A percentile compares a stretch with the other conserved stretches of the same genome.
Evolutionary conservation across 1,140 invertebrate genomes (phyloP).

Genomic region (Drosophila hydei): DNA sequence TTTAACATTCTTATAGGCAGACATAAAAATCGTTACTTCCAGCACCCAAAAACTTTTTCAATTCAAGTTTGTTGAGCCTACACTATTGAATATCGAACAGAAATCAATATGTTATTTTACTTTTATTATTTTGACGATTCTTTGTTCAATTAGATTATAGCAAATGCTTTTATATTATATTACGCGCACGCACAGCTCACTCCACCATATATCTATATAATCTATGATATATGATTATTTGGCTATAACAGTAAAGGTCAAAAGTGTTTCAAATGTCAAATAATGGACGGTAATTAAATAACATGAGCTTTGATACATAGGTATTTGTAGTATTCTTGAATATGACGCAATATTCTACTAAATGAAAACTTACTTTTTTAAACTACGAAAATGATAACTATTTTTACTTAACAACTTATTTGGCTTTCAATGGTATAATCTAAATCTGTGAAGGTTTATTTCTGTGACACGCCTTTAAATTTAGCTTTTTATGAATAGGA

Average conservation of each 20-base stretch:
- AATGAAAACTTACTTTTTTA: conserved; percentile 4
- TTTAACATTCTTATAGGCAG: conserved; percentile 9
- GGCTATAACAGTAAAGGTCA: conserved; percentile 21
- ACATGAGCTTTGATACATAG: neutral
- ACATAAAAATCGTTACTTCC: neutral
- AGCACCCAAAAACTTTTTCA: conserved; percentile 32
- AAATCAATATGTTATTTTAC: conserved; percentile 63
- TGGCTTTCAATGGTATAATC: conserved; percentile 25
- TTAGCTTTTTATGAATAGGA: conserved; percentile 11
- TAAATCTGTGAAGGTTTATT: conserved; percentile 16
- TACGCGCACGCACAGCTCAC: neutral
- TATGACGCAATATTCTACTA: conserved; percentile 20
- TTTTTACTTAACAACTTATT: conserved; percentile 35
- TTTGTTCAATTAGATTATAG: neutral
- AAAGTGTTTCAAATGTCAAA: neutral
- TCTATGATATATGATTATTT: neutral
- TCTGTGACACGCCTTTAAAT: conserved; percentile 15
- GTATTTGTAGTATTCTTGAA: neutral
- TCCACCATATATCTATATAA: neutral
- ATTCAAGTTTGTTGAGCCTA: conserved; percentile 30
- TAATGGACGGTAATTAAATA: conserved; percentile 14
- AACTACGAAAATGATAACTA: conserved; percentile 5
- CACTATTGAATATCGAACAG: conserved; percentile 24
- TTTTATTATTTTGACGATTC: conserved; percentile 44
- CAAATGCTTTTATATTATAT: neutral